Conservation (phyloP, 2,888 invertebrate species). For the Rhimphoctona megacephalus region DNA sequence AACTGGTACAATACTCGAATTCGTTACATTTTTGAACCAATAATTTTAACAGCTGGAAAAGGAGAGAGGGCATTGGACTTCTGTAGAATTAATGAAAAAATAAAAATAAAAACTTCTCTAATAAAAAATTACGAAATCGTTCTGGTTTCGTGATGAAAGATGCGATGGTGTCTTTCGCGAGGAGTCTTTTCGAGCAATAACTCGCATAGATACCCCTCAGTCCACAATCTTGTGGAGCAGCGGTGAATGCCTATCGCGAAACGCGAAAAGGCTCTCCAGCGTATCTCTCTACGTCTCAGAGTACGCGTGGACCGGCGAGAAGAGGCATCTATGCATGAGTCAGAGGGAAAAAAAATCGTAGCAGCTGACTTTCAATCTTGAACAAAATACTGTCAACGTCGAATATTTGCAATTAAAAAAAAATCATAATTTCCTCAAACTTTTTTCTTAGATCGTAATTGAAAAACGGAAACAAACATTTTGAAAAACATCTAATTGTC, state of each 20-base stretch:
- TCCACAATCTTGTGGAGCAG: conserved; percentile 63
- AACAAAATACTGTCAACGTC: conserved; percentile 22
- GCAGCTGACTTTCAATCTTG: neutral
- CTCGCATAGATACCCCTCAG: conserved; percentile 70
- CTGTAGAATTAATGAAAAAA: neutral
- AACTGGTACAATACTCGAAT: neutral
- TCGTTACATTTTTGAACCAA: neutral
- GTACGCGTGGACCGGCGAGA: conserved; percentile 58
- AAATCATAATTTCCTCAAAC: neutral
- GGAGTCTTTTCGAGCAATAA: conserved; percentile 70
- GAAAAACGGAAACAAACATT: neutral
- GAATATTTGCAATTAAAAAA: neutral
- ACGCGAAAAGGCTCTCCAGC: conserved; percentile 84
- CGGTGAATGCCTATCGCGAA: conserved; percentile 80
- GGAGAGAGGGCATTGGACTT: neutral
- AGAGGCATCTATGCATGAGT: conserved; percentile 23
- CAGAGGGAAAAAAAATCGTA: neutral
- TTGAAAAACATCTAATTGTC: neutral
- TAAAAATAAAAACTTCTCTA: conserved; percentile 32
- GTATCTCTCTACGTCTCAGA: conserved; percentile 77
- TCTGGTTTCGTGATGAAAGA: conserved; percentile 17
- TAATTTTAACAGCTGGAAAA: neutral
- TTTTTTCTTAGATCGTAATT: neutral
- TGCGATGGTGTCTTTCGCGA: conserved; percentile 22
- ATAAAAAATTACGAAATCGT: conserved; percentile 29